Percentiles rank a stretch among this genome's conserved stretches.
These are phyloP conservation scores for Endomychus coccineus DNA, from an alignment of 2,888 invertebrate species.

Conservation along the genomic window DNA sequence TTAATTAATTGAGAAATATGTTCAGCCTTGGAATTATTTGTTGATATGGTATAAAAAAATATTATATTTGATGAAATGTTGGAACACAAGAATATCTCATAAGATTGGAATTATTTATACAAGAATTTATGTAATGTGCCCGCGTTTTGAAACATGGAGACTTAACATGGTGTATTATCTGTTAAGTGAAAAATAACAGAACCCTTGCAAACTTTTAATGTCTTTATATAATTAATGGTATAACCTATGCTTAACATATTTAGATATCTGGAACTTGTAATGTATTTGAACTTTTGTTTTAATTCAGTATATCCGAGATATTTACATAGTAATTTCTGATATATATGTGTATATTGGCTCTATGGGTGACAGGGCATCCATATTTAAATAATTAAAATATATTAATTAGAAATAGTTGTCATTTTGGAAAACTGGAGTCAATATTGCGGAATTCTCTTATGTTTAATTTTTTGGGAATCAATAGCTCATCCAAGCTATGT, in stretches of 20 bases:
- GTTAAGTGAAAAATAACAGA: background rate
- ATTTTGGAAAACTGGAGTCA: conserved; percentile 37
- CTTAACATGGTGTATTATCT: too few relatives aligned
- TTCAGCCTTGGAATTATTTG: too few relatives aligned
- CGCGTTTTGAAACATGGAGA: too few relatives aligned
- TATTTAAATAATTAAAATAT: conserved; percentile 26
- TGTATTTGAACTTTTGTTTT: conserved; percentile 25
- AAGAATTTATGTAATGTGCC: too few relatives aligned
- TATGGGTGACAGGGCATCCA: conserved; percentile 42
- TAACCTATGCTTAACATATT: conserved; percentile 34
- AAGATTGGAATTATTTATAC: too few relatives aligned
- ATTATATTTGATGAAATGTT: too few relatives aligned
- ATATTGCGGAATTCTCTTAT: conserved; percentile 17
- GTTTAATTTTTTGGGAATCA: conserved; percentile 17
- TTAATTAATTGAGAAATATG: too few relatives aligned
- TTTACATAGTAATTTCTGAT: conserved; percentile 36
- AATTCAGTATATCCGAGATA: conserved; percentile 29
- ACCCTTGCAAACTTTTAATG: background rate
- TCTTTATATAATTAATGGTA: conserved; percentile 15
- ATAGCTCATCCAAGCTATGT: too few relatives aligned
- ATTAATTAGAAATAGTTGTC: conserved; percentile 24
- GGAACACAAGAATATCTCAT: too few relatives aligned
- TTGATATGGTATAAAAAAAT: too few relatives aligned
- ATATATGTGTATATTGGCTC: conserved; percentile 41
- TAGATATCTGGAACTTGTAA: conserved; percentile 32